Evolutionary conservation across 2,797 vertebrate genomes (phyloP), one percentile per base, ranked within the genome.

Genomic region (Enteromius mattozi): DNA sequence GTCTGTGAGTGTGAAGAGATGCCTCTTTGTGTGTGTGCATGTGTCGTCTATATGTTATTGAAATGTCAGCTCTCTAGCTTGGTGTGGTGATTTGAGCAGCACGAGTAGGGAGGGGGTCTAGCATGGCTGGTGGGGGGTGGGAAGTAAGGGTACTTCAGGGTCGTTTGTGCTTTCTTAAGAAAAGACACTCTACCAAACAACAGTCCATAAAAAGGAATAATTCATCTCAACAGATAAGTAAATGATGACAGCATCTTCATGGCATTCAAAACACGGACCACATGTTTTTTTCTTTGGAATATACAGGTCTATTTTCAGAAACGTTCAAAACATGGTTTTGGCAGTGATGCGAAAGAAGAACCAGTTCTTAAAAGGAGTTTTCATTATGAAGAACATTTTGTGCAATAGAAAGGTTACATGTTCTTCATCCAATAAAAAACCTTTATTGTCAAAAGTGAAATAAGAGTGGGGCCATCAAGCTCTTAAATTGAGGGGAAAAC

Each of bases 31-130:
- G 61, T 75, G 61, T 45, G 71, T 66, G 71, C 71, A 76, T 85
- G 49, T 85, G 78, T 76, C 80, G 37, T 85, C 71, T 85, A 27
- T 61, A 42, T 78, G 68, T 79, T 83, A 83, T 83, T 84, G 54
- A 59, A 42, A 56, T 81, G 81, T 65, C 71, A 81, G 45, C 61
- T 69, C 33, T 72, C 42, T 37, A 10, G 37, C 37, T 3, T 27
- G 54, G 77, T 83, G 76, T 79, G 19, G 13, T 40, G 83, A 78
- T 61, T 77, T 75, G 42, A 69, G 61, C 10, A 14, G 65, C 21
- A 16, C 3, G 21, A 75, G 74, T 19, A 56, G 8, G 24, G 59
- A 76, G 30, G 40, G 14, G 77, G 61, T 56, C 21, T 56, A 51
- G 27, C 4, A 69, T 56, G 81, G 51, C 45, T 68, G 81, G 51